These are phyloP conservation scores for Corvus moneduloides DNA, from an alignment of 2,113 vertebrate genomes.

Conservation along the genomic window DNA sequence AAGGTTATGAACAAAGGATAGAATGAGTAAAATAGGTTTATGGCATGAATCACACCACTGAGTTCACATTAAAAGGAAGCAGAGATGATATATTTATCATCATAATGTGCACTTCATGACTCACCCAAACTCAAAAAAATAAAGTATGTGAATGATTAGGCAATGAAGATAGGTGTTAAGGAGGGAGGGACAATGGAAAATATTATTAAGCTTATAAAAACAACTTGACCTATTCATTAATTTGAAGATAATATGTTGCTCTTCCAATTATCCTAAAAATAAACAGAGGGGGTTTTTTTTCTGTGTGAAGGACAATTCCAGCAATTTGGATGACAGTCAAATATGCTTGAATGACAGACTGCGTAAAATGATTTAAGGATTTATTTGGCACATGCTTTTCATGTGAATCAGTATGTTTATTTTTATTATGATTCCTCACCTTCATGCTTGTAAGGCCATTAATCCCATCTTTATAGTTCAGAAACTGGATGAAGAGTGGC, in stretches of 20 bases:
- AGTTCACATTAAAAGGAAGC: slow-evolving; percentile 29
- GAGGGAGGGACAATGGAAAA: slow-evolving; percentile 34
- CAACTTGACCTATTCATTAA: slow-evolving; percentile 29
- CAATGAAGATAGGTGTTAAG: slow-evolving; percentile 14
- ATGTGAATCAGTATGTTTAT: slow-evolving; percentile 24
- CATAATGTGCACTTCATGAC: slow-evolving; percentile 12
- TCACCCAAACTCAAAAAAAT: neutral
- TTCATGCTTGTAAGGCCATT: neutral
- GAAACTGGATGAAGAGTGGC: neutral
- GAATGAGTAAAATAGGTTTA: slow-evolving; percentile 24
- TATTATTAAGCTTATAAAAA: slow-evolving; percentile 22
- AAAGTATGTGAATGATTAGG: slow-evolving; percentile 35
- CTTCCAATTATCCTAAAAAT: slow-evolving; percentile 48
- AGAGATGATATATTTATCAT: slow-evolving; percentile 48
- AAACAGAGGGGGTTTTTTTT: neutral
- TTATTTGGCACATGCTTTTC: slow-evolving; percentile 42
- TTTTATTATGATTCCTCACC: slow-evolving; percentile 37
- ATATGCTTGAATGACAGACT: slow-evolving; percentile 28
- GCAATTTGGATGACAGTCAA: slow-evolving; percentile 39
- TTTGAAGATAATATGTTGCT: slow-evolving; percentile 15
- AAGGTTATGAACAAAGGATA: neutral
- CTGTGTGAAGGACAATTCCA: slow-evolving; percentile 12
- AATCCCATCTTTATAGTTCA: neutral
- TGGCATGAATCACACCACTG: neutral
- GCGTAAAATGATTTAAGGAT: slow-evolving; percentile 35